Base-by-base conservation (phyloP, 1,140 invertebrate species). In the Bombus haemorrhoidalis region DNA sequence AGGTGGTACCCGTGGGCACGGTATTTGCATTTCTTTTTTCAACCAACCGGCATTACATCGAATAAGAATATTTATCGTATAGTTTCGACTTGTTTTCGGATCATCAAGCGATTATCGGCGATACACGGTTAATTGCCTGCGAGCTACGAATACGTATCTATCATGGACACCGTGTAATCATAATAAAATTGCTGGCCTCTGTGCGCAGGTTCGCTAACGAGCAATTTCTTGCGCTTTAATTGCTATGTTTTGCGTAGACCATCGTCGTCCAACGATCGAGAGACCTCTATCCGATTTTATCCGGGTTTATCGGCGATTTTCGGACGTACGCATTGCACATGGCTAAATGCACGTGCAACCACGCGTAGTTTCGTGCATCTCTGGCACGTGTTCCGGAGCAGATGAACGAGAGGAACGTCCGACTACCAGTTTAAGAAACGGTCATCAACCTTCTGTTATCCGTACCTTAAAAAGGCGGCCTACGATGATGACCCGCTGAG, bases 171-270 rank as follows among this genome's bases (percentile, higher is more conserved):
- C 81, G 86, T 87, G 83, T 90, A 91, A 91, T 90, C 84, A 79
- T 85, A 88, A 91, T 88, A 88, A 91, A 91, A 91, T 89, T 87
- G 75, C 69, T 83, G 32, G 87, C 64, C 32, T 66, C 79, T 18
- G 79, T 59, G 47, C 73, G 37, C 87, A 34, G 66, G 57, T 77
- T 37, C 43, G 18, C 78, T 84, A 85, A 89, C 85, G 79, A 89
- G 66, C 89, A 79, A 90, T 90, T 89, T 83, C 85, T 90, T 85
- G 66, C 81, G 66, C 64, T 84, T 89, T 89, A 89, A 90, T 90
- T 83, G 79, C 88, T 68, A 71, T 72, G 81, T 81, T 88, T 86
- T 59, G 64, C 73, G 86, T 85, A 59, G 39, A 88, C 73, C 77
- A 39, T 81, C 78, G 78, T 22, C 37, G 39, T 57, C 22, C 41